Evolutionary conservation across 2,888 invertebrate species (phyloP).

Genomic region (Ferrisia virgata): DNA sequence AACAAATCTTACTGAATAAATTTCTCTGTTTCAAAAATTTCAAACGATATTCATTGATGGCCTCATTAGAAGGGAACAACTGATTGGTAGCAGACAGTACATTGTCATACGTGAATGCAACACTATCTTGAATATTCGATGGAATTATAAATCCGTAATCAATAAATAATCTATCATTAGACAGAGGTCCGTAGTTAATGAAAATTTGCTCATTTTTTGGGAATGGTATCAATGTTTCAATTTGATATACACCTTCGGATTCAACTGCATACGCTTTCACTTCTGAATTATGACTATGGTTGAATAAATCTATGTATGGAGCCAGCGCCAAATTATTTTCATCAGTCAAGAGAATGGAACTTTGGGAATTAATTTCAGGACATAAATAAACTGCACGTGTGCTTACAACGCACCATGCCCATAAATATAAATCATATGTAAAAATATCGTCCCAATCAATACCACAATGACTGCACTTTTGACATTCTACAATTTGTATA

Average conservation of each 20-base stretch:
- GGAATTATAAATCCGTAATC: slow-evolving; percentile 84
- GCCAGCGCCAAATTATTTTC: slow-evolving; percentile 65
- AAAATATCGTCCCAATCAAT: slow-evolving; percentile 56
- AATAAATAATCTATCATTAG: slow-evolving; percentile 73
- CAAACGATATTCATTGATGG: slow-evolving; percentile 54
- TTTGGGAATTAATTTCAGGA: slow-evolving; percentile 49
- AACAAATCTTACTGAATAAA: slow-evolving; percentile 53
- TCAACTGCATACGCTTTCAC: slow-evolving; percentile 57
- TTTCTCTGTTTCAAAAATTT: slow-evolving; percentile 64
- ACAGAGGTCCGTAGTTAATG: slow-evolving; percentile 82
- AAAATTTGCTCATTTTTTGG: slow-evolving; percentile 71
- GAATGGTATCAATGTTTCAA: slow-evolving; percentile 58
- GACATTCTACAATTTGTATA: slow-evolving; percentile 53
- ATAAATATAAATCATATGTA: slow-evolving; percentile 62
- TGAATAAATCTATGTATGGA: slow-evolving; percentile 86
- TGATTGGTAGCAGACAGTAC: slow-evolving; percentile 48
- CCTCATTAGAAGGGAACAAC: slow-evolving; percentile 45
- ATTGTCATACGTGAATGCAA: slow-evolving; percentile 60
- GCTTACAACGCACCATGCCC: slow-evolving; percentile 68
- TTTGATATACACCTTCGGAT: slow-evolving; percentile 57
- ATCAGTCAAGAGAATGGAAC: slow-evolving; percentile 50
- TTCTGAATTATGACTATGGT: slow-evolving; percentile 70
- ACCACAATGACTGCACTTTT: slow-evolving; percentile 54
- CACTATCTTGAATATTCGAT: slow-evolving; percentile 65
- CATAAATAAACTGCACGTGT: slow-evolving; percentile 72